Evolutionary conservation across 2,113 vertebrate genomes (phyloP).

Genomic region (Raphicerus campestris): DNA sequence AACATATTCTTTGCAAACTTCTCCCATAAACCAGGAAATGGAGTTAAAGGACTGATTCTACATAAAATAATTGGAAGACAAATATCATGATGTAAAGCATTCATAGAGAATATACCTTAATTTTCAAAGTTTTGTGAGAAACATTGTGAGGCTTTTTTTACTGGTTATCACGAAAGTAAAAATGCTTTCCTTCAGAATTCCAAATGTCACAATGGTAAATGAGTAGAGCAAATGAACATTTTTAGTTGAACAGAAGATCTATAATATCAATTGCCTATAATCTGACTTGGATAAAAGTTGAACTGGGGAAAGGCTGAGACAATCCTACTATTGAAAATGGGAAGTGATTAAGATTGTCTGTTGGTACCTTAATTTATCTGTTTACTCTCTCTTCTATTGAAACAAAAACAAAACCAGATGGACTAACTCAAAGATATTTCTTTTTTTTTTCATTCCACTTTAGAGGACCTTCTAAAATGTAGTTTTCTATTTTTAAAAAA

Average conservation of each 20-base stretch:
- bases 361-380: not conserved
- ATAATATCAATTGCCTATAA: not conserved
- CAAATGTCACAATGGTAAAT: conserved; percentile 32
- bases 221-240: conserved; percentile 42
- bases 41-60: conserved; percentile 31
- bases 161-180: conserved; percentile 39
- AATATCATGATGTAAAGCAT: not conserved
- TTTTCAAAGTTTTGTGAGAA: conserved; percentile 2
- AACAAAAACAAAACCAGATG: not conserved
- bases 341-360: not conserved
- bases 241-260: conserved; percentile 37
- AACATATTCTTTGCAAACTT: conserved; percentile 32
- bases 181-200: conserved; percentile 19
- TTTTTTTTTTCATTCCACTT: not conserved
- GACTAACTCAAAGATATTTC: not conserved
- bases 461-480: not conserved
- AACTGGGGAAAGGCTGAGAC: not conserved
- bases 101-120: not conserved
- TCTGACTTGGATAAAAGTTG: not conserved
- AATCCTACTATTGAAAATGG: not conserved
- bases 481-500: not conserved
- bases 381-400: not conserved
- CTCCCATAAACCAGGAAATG: not conserved
- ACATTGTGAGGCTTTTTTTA: conserved; percentile 36
- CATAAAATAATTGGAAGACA: conserved; percentile 33